Percentiles rank a stretch among this genome's conserved stretches.
These are phyloP conservation scores for Pantherophis guttatus DNA, from an alignment of 2,113 vertebrate species.

Conservation along the genomic window DNA sequence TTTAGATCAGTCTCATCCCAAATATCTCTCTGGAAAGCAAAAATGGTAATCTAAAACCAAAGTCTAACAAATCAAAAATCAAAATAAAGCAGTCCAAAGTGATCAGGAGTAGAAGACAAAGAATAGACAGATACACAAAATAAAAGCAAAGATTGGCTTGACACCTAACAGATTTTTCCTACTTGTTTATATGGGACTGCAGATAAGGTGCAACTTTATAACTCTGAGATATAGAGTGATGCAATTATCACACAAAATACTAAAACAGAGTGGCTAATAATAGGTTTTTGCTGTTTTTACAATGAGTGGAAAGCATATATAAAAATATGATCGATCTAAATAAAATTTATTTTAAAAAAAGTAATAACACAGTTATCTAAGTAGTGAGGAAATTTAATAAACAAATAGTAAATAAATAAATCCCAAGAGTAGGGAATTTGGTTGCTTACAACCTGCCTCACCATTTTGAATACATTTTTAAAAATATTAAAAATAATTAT, in stretches of 20 bases:
- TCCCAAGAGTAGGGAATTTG: neutral
- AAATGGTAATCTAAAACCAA: neutral
- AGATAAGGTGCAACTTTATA: too few relatives aligned
- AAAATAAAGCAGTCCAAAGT: neutral
- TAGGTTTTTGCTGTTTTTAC: neutral
- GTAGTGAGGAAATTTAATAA: too few relatives aligned
- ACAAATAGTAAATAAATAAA: too few relatives aligned
- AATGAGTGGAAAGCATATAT: too few relatives aligned
- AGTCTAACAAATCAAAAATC: neutral
- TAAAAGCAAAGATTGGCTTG: neutral
- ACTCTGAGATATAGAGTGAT: neutral
- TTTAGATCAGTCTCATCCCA: neutral
- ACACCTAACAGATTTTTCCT: neutral
- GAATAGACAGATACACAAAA: neutral
- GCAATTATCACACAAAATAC: neutral
- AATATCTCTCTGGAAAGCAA: neutral
- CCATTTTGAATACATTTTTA: too few relatives aligned
- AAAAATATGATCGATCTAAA: too few relatives aligned
- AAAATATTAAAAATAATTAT: neutral
- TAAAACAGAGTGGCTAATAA: too few relatives aligned
- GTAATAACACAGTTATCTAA: too few relatives aligned
- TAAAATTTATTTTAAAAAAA: too few relatives aligned
- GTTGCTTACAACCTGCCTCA: neutral
- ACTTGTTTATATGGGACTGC: neutral
- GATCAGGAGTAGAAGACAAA: neutral